Conservation (phyloP, 2,888 invertebrate genomes). For the Alcis repandata region DNA sequence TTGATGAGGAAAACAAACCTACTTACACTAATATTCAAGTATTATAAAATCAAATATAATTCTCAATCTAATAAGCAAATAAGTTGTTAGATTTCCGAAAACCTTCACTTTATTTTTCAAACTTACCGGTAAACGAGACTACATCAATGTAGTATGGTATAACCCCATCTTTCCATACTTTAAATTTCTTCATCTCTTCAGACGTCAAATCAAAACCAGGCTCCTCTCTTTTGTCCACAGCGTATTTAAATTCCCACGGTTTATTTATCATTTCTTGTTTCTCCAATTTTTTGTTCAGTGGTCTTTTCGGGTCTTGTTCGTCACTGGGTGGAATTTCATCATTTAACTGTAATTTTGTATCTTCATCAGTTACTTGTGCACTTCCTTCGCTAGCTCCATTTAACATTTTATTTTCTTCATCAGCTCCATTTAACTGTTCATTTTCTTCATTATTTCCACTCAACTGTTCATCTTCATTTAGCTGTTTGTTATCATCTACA, state of each 20-base stretch:
- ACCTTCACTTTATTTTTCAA: too few species aligned
- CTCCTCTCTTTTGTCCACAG: constrained; percentile 38
- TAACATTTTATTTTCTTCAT: neutral
- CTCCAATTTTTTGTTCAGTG: neutral
- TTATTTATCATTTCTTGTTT: neutral
- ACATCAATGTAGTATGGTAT: constrained; percentile 76
- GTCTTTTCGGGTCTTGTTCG: neutral
- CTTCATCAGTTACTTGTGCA: too few species aligned
- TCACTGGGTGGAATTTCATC: neutral
- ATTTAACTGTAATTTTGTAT: too few species aligned
- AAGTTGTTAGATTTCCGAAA: neutral
- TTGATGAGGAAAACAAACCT: too few species aligned
- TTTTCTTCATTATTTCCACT: neutral
- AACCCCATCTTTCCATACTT: constrained; percentile 69
- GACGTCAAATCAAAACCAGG: constrained; percentile 57
- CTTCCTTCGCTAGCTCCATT: too few species aligned
- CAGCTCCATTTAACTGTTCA: neutral
- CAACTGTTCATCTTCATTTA: neutral
- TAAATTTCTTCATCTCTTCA: constrained; percentile 60
- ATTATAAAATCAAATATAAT: too few species aligned
- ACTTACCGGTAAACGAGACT: constrained; percentile 68
- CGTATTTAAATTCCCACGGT: constrained; percentile 8
- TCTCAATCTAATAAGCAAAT: too few species aligned
- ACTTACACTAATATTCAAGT: too few species aligned
- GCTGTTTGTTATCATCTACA: neutral